Percentiles rank a stretch among this genome's conserved stretches.
These are phyloP conservation scores for Caenorhabditis remanei DNA, from an alignment of 1,140 invertebrate genomes.

Conservation along the genomic window DNA sequence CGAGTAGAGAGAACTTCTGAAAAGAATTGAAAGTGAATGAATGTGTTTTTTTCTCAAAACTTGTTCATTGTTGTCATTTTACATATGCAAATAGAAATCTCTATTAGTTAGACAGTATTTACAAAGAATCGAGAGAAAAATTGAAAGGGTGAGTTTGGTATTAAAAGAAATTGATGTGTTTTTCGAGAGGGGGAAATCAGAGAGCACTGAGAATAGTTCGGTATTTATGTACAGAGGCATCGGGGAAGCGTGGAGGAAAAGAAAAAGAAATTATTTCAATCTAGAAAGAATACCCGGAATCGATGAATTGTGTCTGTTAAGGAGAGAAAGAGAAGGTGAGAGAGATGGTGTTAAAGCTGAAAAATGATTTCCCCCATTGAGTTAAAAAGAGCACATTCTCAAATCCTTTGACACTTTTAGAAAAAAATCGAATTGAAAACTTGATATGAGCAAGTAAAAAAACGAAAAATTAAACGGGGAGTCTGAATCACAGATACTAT, in stretches of 20 bases:
- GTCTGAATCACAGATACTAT: slow-evolving; percentile 27
- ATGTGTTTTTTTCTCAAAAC: slow-evolving; percentile 3
- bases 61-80: background rate
- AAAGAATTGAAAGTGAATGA: background rate
- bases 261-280: background rate
- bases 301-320: background rate
- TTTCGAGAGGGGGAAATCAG: background rate
- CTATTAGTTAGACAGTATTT: slow-evolving; percentile 11
- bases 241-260: background rate
- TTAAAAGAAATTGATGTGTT: background rate
- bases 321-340: background rate
- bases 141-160: background rate
- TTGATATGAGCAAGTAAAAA: no score
- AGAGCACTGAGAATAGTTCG: slow-evolving; percentile 8
- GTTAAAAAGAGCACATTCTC: no score
- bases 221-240: slow-evolving; percentile 4
- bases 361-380: background rate
- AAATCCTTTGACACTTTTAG: background rate
- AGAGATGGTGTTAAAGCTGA: background rate
- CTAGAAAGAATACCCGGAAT: slow-evolving; percentile 21
- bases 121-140: slow-evolving; percentile 1
- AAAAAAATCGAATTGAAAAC: background rate
- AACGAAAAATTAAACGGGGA: background rate
- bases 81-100: background rate
- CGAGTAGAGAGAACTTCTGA: background rate